Conservation (phyloP, 2,888 invertebrate genomes). For the Drosophila histrio region DNA sequence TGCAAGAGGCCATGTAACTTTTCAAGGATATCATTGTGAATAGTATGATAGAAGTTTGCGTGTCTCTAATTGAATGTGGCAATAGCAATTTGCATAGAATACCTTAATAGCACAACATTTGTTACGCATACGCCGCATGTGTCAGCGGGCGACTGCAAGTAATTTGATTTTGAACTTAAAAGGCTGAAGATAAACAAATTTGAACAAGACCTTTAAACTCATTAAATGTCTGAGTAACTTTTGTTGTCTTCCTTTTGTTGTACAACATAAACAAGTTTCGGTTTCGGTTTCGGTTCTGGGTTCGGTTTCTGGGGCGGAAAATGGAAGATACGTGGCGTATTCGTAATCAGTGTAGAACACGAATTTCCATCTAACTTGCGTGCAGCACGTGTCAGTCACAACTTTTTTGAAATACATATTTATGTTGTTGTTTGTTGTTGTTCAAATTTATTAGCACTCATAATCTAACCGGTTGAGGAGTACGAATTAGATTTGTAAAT, state of each 20-base stretch:
- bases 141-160: background rate
- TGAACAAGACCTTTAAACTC: slow-evolving; percentile 28
- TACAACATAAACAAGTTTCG: slow-evolving; percentile 17
- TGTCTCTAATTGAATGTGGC: slow-evolving; percentile 28
- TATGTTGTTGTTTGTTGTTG: slow-evolving; percentile 33
- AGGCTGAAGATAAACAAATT: background rate
- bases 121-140: slow-evolving; percentile 2
- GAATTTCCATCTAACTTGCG: slow-evolving; percentile 50
- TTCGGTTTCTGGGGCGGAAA: background rate
- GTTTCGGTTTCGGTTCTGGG: slow-evolving; percentile 9
- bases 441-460: slow-evolving; percentile 46
- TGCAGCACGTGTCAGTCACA: slow-evolving; percentile 53
- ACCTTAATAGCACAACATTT: background rate
- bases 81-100: slow-evolving; percentile 18
- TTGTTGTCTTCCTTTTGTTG: slow-evolving; percentile 32
- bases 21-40: slow-evolving; percentile 7
- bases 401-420: too few relatives aligned
- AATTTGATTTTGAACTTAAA: slow-evolving; percentile 16
- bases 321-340: slow-evolving; percentile 47
- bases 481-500: slow-evolving; percentile 49
- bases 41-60: slow-evolving; percentile 2
- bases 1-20: background rate
- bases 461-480: slow-evolving; percentile 27
- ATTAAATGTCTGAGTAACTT: background rate
- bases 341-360: slow-evolving; percentile 42